These are phyloP conservation scores for Menidia beryllina DNA, from an alignment of 2,113 vertebrate species.

Conservation along the genomic window DNA sequence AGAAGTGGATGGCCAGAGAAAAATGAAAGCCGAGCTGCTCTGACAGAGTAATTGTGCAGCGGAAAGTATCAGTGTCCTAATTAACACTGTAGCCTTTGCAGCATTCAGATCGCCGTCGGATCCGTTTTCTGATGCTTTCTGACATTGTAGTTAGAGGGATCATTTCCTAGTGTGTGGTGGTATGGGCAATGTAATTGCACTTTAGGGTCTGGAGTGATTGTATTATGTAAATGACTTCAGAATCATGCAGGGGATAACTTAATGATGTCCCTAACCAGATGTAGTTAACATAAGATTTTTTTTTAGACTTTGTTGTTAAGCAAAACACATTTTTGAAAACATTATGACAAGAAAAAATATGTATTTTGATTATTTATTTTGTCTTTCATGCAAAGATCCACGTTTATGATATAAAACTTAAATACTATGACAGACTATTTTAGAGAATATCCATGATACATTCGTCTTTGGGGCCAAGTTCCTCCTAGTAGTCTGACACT, in stretches of 20 bases:
- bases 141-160: slow-evolving; percentile 71
- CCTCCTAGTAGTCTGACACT: no score
- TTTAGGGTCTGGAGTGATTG: slow-evolving; percentile 78
- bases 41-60: slow-evolving; percentile 73
- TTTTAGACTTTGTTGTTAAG: slow-evolving; percentile 31
- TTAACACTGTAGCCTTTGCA: slow-evolving; percentile 73
- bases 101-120: slow-evolving; percentile 69
- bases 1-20: slow-evolving; percentile 47
- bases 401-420: background rate
- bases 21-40: slow-evolving; percentile 66
- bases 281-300: slow-evolving; percentile 45
- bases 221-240: slow-evolving; percentile 76
- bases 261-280: slow-evolving; percentile 68
- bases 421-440: no score
- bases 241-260: slow-evolving; percentile 68
- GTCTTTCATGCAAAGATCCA: background rate
- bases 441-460: no score
- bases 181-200: slow-evolving; percentile 79
- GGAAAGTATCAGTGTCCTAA: slow-evolving; percentile 77
- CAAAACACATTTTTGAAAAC: background rate
- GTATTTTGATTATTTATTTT: background rate
- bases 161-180: slow-evolving; percentile 71
- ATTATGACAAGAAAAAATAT: background rate
- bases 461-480: no score
- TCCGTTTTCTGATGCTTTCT: slow-evolving; percentile 71